These are phyloP conservation scores for Hydrolagus colliei DNA, from an alignment of 2,797 vertebrate genomes.

Conservation along the genomic window DNA sequence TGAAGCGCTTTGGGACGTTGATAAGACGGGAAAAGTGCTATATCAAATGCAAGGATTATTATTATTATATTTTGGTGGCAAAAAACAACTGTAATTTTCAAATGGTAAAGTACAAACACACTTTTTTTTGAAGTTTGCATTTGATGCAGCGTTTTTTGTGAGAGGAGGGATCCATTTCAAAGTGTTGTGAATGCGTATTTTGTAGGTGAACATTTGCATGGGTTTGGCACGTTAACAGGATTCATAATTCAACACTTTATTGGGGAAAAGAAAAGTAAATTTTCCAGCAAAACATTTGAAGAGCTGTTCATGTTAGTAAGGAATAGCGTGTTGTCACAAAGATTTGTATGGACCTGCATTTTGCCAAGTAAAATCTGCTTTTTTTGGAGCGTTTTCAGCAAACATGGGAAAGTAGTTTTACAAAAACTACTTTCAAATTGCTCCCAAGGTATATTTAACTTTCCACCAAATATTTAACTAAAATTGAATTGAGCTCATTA, in stretches of 20 bases:
- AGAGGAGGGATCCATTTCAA: too few relatives aligned
- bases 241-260: neutral
- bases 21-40: too few relatives aligned
- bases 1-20: too few relatives aligned
- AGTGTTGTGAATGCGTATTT: neutral
- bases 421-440: neutral
- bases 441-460: neutral
- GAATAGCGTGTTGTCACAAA: neutral
- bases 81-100: too few relatives aligned
- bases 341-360: neutral
- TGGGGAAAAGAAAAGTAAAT: neutral
- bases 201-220: too few relatives aligned
- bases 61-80: too few relatives aligned
- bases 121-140: too few relatives aligned
- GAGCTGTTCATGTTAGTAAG: neutral
- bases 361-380: neutral
- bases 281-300: neutral
- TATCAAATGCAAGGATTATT: too few relatives aligned
- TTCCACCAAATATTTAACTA: neutral
- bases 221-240: too few relatives aligned
- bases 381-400: neutral
- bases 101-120: too few relatives aligned
- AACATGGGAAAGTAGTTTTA: neutral
- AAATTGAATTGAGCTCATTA: neutral
- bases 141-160: too few relatives aligned